These are phyloP conservation scores for Drosophila ohnishii DNA, from an alignment of 1,140 invertebrate genomes.

Conservation along the genomic window DNA sequence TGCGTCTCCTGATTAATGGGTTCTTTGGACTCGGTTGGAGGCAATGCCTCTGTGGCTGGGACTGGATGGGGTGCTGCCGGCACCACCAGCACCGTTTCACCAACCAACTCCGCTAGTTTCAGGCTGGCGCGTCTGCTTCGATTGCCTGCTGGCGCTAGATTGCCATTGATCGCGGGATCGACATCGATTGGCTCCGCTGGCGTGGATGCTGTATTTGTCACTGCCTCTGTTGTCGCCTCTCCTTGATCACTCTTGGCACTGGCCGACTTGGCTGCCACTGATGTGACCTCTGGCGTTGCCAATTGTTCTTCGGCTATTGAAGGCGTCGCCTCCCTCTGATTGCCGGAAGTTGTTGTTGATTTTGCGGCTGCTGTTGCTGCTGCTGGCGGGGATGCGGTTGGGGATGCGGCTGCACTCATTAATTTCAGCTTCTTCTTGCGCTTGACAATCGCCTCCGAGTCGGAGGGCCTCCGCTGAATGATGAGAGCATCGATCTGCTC, in stretches of 20 bases:
- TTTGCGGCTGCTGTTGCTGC: not conserved
- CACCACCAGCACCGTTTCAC: constrained; percentile 66
- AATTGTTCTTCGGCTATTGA: constrained; percentile 49
- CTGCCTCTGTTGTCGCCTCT: constrained; percentile 18
- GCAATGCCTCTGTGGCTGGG: constrained; percentile 15
- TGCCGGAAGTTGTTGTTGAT: constrained; percentile 25
- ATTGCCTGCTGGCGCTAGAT: constrained; percentile 58
- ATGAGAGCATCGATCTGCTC: constrained; percentile 55
- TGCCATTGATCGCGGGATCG: constrained; percentile 35
- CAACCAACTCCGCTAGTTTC: constrained; percentile 67
- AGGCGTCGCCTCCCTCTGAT: constrained; percentile 33
- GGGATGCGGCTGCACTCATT: constrained; percentile 40
- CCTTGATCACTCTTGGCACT: constrained; percentile 60
- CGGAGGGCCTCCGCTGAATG: constrained; percentile 73
- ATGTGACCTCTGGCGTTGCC: constrained; percentile 65
- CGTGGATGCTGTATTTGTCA: constrained; percentile 30
- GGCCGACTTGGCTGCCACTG: constrained; percentile 54
- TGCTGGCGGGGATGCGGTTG: not conserved
- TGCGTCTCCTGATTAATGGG: constrained; percentile 64
- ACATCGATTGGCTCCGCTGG: constrained; percentile 49
- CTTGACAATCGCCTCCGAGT: constrained; percentile 75
- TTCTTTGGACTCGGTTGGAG: constrained; percentile 65
- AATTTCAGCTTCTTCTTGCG: constrained; percentile 75
- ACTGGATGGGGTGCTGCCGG: constrained; percentile 33
- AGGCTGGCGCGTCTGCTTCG: constrained; percentile 62